Percentiles rank a stretch among this genome's conserved stretches.
Evolutionary conservation across 2,113 vertebrate species (phyloP).

Genomic region (Osmerus eperlanus): DNA sequence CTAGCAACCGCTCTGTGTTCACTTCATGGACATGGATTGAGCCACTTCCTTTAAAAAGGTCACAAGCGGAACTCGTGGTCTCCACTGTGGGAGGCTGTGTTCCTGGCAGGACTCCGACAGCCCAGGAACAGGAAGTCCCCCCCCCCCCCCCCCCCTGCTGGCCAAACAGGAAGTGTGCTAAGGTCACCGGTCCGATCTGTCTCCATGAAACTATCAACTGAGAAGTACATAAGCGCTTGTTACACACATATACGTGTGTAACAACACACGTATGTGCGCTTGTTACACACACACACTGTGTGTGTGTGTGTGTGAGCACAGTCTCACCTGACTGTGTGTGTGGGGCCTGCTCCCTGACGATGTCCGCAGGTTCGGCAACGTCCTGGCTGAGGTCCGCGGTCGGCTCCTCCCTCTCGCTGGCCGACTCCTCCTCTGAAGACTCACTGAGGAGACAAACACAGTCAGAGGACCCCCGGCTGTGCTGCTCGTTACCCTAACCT

Average conservation of each 20-base stretch:
- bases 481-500: constrained; percentile 5
- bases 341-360: constrained; percentile 8
- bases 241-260: no score
- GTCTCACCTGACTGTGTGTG: constrained; percentile 57
- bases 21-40: no score
- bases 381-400: not conserved
- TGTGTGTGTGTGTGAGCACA: constrained; percentile 11
- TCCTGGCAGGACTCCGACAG: no score
- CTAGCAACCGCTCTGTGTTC: no score
- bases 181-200: no score
- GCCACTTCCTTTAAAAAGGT: constrained; percentile 15
- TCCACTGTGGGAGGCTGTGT: no score
- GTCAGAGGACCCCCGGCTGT: constrained; percentile 3
- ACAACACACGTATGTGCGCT: no score
- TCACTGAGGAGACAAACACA: constrained; percentile 53
- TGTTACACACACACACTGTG: no score
- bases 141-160: no score
- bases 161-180: no score
- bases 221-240: not conserved
- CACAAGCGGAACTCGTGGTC: no score
- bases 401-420: constrained; percentile 63
- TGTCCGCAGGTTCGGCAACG: constrained; percentile 8
- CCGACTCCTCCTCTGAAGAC: constrained; percentile 69
- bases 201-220: not conserved
- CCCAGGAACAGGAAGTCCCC: no score